Percentiles rank a stretch among this genome's conserved stretches.
These are phyloP conservation scores for Falco concolor DNA, from an alignment of 2,797 vertebrate genomes.

Conservation along the genomic window DNA sequence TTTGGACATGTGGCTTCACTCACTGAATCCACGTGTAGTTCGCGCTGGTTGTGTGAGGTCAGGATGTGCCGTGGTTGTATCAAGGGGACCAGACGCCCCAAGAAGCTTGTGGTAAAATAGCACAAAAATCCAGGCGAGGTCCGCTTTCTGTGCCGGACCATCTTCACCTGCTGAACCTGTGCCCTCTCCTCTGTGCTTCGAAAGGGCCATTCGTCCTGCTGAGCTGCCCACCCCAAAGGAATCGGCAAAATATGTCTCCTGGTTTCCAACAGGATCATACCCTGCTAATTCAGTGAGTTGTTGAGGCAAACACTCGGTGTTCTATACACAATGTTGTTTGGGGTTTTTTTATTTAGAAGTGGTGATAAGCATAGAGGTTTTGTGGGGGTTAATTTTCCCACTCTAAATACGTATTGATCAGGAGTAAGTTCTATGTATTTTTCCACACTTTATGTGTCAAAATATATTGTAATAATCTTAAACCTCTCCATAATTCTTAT, in stretches of 20 bases:
- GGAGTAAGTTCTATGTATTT: background rate
- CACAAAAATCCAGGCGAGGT: background rate
- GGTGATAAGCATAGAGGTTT: background rate
- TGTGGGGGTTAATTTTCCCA: background rate
- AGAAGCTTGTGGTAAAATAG: background rate
- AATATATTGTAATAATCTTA: background rate
- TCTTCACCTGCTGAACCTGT: background rate
- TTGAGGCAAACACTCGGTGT: background rate
- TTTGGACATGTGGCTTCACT: conserved; percentile 13
- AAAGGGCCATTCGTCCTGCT: background rate
- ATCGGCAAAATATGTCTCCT: background rate
- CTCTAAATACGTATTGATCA: background rate
- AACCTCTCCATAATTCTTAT: background rate
- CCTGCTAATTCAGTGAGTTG: background rate
- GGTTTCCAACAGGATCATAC: background rate
- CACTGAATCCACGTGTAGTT: background rate
- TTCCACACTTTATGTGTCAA: background rate
- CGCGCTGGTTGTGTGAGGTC: background rate
- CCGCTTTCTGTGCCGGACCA: accelerated
- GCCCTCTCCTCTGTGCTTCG: background rate
- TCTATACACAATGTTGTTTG: background rate
- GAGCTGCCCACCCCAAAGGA: background rate
- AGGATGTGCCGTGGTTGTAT: background rate
- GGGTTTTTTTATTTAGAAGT: background rate
- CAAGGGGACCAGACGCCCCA: background rate